A percentile compares a stretch with the other conserved stretches of the same genome.
These are phyloP conservation scores for Trichoplusia ni DNA, from an alignment of 1,140 invertebrate species.

Conservation along the genomic window DNA sequence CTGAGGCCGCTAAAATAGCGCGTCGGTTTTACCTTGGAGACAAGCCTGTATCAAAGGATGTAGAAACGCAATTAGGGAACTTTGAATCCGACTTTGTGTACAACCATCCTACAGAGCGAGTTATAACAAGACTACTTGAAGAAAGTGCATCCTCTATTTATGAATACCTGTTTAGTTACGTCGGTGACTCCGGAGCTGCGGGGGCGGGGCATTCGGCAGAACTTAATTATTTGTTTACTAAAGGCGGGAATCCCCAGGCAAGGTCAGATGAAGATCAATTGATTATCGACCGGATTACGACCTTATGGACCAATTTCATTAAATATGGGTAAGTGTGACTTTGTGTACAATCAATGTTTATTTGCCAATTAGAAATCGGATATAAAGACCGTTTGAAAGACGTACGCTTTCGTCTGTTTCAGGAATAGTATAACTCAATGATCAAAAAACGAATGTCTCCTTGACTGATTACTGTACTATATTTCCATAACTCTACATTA, in stretches of 20 bases:
- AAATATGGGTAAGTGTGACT: conserved; percentile 63
- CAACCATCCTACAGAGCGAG: conserved; percentile 64
- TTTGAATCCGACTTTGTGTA: conserved; percentile 67
- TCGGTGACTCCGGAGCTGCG: conserved; percentile 37
- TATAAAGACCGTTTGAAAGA: background rate
- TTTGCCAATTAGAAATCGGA: background rate
- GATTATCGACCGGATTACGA: conserved; percentile 51
- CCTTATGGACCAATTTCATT: conserved; percentile 68
- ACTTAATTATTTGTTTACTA: conserved; percentile 60
- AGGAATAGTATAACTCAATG: no score
- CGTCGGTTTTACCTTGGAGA: conserved; percentile 71
- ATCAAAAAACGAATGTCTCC: no score
- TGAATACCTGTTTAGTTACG: conserved; percentile 66
- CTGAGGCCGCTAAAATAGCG: conserved; percentile 49
- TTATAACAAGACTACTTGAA: conserved; percentile 53
- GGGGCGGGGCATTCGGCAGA: conserved; percentile 57
- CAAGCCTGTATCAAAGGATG: conserved; percentile 46
- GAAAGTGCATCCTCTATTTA: conserved; percentile 63
- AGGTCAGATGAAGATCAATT: conserved; percentile 50
- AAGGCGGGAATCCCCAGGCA: conserved; percentile 17
- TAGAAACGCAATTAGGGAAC: conserved; percentile 46
- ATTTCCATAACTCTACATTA: no score
- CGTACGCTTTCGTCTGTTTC: no score
- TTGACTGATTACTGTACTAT: no score
- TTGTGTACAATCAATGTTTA: background rate